phyloP scores from a whole-genome alignment of 2,888 invertebrate genomes.

The Lochmaea crataegi region DNA sequence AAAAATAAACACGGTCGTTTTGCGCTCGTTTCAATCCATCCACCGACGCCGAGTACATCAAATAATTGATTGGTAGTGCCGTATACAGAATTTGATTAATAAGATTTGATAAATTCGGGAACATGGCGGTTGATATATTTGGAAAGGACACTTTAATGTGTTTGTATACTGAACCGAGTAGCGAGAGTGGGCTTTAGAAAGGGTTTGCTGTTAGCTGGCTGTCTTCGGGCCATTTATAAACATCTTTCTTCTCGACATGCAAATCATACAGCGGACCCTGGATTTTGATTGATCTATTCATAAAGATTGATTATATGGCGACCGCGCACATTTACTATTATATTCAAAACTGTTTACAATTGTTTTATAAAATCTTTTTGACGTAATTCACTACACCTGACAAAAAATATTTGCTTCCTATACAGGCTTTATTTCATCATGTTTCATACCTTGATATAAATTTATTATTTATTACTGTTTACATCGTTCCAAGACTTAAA shows the following conservation, averaged over 20 bases:
- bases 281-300: conserved; percentile 67
- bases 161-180: conserved; percentile 53
- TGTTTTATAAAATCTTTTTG: conserved; percentile 32
- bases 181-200: conserved; percentile 52
- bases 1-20: neutral
- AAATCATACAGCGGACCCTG: conserved; percentile 65
- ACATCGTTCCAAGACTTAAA: no score
- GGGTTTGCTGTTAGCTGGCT: conserved; percentile 51
- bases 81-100: conserved; percentile 34
- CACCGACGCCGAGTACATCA: neutral
- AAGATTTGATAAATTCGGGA: conserved; percentile 42
- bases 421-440: no score
- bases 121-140: conserved; percentile 43
- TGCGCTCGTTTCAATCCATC: neutral
- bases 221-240: conserved; percentile 66
- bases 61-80: conserved; percentile 11
- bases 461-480: no score
- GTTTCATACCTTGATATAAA: no score
- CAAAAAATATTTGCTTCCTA: neutral
- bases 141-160: conserved; percentile 48
- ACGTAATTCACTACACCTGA: neutral
- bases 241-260: conserved; percentile 66
- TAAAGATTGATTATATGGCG: conserved; percentile 64
- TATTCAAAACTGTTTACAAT: conserved; percentile 42
- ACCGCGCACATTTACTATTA: conserved; percentile 50